These are phyloP conservation scores for Morone chrysops DNA, from an alignment of 2,113 vertebrate species.

Conservation along the genomic window DNA sequence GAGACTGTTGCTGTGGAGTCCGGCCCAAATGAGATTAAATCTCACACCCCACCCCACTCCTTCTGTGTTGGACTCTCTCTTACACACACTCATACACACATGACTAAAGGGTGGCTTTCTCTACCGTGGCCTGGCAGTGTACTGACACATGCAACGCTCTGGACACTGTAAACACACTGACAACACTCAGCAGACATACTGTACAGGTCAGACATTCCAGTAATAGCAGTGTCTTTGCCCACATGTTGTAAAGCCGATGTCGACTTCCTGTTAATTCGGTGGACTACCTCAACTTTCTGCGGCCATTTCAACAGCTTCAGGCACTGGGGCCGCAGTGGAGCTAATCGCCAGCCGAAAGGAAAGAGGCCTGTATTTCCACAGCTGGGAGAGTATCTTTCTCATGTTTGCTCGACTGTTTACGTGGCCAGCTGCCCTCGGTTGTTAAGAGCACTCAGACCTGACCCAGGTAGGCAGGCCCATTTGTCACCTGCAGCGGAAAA, in stretches of 20 bases:
- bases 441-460: constrained; percentile 96
- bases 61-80: constrained; percentile 37
- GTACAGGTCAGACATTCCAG: constrained; percentile 33
- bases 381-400: constrained; percentile 47
- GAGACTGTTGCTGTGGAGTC: constrained; percentile 70
- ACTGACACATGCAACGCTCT: constrained; percentile 8
- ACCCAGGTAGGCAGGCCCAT: constrained; percentile 96
- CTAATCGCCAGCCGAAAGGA: constrained; percentile 39
- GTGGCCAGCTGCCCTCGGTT: constrained; percentile 85
- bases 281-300: constrained; percentile 41
- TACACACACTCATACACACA: constrained; percentile 68
- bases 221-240: neutral
- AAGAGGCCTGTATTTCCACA: constrained; percentile 41
- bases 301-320: constrained; percentile 37
- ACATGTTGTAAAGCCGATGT: constrained; percentile 15
- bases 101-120: neutral
- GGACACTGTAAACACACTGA: constrained; percentile 20
- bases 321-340: constrained; percentile 4
- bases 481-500: constrained; percentile 99
- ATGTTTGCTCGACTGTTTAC: constrained; percentile 71
- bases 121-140: neutral
- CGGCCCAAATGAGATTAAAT: constrained; percentile 51
- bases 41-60: neutral
- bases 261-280: constrained; percentile 52
- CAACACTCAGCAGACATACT: constrained; percentile 31